Conservation (phyloP, 2,888 invertebrate genomes). For the Amphimallon solstitiale region DNA sequence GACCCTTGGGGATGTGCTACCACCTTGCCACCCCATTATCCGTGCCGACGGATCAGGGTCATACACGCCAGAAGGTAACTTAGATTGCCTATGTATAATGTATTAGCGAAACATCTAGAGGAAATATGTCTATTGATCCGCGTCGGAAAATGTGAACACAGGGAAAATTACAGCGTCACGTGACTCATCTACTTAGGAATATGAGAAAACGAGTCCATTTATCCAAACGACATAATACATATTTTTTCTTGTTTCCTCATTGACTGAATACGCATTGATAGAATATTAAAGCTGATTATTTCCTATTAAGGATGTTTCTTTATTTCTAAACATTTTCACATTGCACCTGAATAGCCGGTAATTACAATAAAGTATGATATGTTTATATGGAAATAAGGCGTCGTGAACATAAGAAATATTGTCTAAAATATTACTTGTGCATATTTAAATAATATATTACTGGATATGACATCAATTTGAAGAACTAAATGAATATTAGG, state of each 20-base stretch:
- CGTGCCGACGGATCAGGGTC: neutral
- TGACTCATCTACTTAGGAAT: constrained; percentile 19
- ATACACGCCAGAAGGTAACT: constrained; percentile 22
- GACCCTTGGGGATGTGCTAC: constrained; percentile 24
- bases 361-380: no score
- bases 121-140: constrained; percentile 31
- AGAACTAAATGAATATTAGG: no score
- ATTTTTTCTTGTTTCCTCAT: constrained; percentile 15
- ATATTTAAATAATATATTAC: no score
- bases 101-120: constrained; percentile 28
- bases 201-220: neutral
- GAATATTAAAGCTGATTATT: constrained; percentile 20
- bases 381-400: no score
- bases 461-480: no score
- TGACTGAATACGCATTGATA: constrained; percentile 10
- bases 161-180: constrained; percentile 21
- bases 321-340: neutral
- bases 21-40: constrained; percentile 21
- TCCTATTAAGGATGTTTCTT: neutral
- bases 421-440: no score
- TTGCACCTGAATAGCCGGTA: no score
- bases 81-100: constrained; percentile 29
- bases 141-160: constrained; percentile 12
- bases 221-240: constrained; percentile 13
- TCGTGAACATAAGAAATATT: no score